These are phyloP conservation scores for Leptobrachium ailaonicum DNA, from an alignment of 2,113 vertebrate species.

Conservation along the genomic window DNA sequence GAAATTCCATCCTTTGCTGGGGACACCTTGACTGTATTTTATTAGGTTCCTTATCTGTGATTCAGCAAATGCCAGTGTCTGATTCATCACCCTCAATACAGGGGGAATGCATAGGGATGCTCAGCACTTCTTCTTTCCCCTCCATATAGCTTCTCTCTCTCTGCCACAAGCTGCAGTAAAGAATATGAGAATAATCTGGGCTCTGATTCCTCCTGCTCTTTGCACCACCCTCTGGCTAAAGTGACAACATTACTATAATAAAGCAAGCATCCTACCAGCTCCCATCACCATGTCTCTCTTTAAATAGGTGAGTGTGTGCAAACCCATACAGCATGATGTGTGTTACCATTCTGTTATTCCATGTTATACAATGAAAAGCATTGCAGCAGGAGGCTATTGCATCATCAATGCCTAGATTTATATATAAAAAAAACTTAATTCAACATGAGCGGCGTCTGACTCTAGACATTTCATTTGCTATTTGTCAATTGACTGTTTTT, in stretches of 20 bases:
- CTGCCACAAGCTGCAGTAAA: constrained; percentile 6
- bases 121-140: not conserved
- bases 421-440: not conserved
- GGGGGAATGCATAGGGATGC: constrained; percentile 12
- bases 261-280: not conserved
- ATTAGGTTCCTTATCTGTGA: not conserved
- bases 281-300: not conserved
- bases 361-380: not conserved
- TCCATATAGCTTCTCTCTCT: constrained; percentile 8
- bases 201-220: constrained; percentile 23
- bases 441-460: too few relatives aligned
- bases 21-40: not conserved
- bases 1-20: constrained; percentile 46
- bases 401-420: not conserved
- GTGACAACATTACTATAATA: constrained; percentile 8
- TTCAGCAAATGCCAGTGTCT: constrained; percentile 1
- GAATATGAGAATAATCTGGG: constrained; percentile 17
- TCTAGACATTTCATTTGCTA: too few relatives aligned
- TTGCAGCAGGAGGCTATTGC: not conserved
- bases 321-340: not conserved
- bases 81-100: constrained; percentile 2
- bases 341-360: not conserved
- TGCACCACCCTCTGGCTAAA: constrained; percentile 28
- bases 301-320: not conserved
- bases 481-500: too few relatives aligned